Percentiles rank a stretch among this genome's conserved stretches.
phyloP scores from a whole-genome alignment of 2,113 vertebrate species.

The Megaceryle torquata region DNA sequence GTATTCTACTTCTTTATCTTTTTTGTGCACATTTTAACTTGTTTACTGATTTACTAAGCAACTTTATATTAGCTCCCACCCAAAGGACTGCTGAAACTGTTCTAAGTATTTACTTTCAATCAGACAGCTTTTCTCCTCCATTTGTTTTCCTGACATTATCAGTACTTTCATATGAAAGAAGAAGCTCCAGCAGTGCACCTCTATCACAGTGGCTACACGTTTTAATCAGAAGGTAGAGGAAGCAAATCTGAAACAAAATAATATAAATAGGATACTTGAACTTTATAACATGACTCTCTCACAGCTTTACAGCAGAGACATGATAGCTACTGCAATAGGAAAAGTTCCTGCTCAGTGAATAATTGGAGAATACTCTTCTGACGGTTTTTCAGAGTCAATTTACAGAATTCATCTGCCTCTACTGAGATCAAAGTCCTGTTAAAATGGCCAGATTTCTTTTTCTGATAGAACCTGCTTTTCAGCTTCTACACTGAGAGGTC shows the following conservation, averaged over 20 bases:
- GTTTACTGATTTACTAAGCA: conserved; percentile 72
- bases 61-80: conserved; percentile 67
- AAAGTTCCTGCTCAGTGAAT: background rate
- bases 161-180: conserved; percentile 32
- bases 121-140: conserved; percentile 63
- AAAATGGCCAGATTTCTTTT: background rate
- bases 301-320: background rate
- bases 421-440: background rate
- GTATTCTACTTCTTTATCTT: conserved; percentile 67
- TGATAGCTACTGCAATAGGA: background rate
- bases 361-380: background rate
- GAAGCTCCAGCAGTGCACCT: conserved; percentile 35
- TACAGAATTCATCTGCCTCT: background rate
- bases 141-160: conserved; percentile 74
- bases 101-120: conserved; percentile 71
- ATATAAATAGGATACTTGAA: conserved; percentile 51
- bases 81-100: conserved; percentile 59
- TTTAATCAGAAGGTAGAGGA: conserved; percentile 54
- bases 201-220: conserved; percentile 35
- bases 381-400: background rate
- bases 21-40: conserved; percentile 70
- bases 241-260: conserved; percentile 50
- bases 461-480: background rate
- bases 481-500: background rate
- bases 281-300: conserved; percentile 16